Evolutionary conservation across 2,113 vertebrate genomes (phyloP), one percentile per base, ranked within the genome.

Genomic region (Strigops habroptila): DNA sequence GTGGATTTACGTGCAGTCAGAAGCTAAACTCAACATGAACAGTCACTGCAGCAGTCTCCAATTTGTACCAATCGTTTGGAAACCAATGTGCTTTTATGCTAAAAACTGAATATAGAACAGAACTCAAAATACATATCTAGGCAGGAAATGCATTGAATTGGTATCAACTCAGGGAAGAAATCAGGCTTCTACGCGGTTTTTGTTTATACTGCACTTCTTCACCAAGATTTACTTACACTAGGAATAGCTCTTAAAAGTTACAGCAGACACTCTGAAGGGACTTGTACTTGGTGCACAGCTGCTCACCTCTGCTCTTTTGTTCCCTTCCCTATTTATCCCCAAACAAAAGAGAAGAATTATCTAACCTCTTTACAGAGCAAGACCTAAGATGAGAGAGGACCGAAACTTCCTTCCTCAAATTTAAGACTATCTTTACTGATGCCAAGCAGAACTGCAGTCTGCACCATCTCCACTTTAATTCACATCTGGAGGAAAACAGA

Each of bases 221-320:
- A n/a, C 33, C 25, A n/a, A 69, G 16, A 52, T 51, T 49, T 63
- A n/a, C 9, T 73, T 30, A 25, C 3, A 33, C 9, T 31, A 49
- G 30, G 31, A 87, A 53, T 6, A 18, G 8, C 79, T 90, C 31
- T 44, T 30, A 3, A 4, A 86, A 65, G 17, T 23, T 43, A 27
- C 15, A 73, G 67, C 28, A 69, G 33, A 35, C 35, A 18, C 51
- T 48, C 80, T 49, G 19, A 68, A 60, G 14, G 21, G 69, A 51
- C 35, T 44, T 43, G 17, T 51, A 41, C 5, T 23, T 16, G 2
- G 16, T 79, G 19, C 64, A 15, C 0, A 1, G n/a, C 9, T 63
- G 33, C 67, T 49, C 8, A 62, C 27, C 7, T 68, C 62, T 86
- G 24, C 37, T 76, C 21, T 67, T 53, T 53, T 65, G 44, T 41